Evolutionary conservation across 2,797 vertebrate genomes (phyloP).

Genomic region (Synanceia verrucosa): DNA sequence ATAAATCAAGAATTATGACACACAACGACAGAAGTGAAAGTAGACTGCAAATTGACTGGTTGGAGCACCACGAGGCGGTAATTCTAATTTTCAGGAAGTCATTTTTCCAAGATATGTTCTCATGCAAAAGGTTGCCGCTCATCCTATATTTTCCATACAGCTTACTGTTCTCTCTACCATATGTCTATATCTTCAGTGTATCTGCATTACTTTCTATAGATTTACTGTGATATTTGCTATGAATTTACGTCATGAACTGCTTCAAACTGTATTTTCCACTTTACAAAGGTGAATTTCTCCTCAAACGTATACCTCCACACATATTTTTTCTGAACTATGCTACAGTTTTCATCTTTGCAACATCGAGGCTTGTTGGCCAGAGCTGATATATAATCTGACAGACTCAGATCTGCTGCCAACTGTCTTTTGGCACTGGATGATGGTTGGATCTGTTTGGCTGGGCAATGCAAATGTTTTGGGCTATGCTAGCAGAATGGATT

Average conservation of each 20-base stretch:
- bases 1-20: rapidly evolving
- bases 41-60: background rate
- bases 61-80: background rate
- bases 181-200: background rate
- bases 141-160: background rate
- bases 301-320: background rate
- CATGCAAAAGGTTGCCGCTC: background rate
- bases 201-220: background rate
- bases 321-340: background rate
- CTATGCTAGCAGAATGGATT: conserved; percentile 25
- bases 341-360: conserved; percentile 16
- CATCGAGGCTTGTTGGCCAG: conserved; percentile 17
- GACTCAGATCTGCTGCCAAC: conserved; percentile 44
- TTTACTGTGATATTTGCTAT: background rate
- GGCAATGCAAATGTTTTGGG: background rate
- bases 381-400: conserved; percentile 13
- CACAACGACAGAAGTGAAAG: background rate
- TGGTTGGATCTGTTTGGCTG: background rate
- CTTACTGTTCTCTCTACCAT: background rate
- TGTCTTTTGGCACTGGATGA: conserved; percentile 27
- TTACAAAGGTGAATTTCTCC: background rate
- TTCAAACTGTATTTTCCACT: too few relatives aligned
- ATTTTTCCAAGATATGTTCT: background rate
- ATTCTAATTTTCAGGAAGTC: background rate
- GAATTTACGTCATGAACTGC: background rate